Conservation (phyloP, 2,888 invertebrate species). For the Argyra leucocephala region DNA sequence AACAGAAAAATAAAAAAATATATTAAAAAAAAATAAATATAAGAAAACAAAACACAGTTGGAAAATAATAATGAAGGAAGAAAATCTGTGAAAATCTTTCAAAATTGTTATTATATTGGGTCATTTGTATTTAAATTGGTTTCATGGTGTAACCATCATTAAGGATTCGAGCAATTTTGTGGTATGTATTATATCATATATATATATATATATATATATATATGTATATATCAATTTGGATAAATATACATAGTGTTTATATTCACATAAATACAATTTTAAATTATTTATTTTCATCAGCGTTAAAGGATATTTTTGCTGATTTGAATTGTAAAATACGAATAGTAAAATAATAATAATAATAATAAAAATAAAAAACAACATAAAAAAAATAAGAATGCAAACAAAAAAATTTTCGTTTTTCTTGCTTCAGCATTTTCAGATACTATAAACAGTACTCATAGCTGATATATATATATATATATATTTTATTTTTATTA, state of each 20-base stretch:
- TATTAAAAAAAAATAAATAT: not conserved
- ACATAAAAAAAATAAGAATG: too few relatives aligned
- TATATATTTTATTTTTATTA: too few relatives aligned
- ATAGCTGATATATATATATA: too few relatives aligned
- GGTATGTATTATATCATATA: not conserved
- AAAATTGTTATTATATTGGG: conserved; percentile 12
- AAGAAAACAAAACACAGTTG: not conserved
- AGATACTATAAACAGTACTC: too few relatives aligned
- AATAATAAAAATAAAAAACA: too few relatives aligned
- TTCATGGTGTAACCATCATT: conserved; percentile 7
- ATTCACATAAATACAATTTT: not conserved
- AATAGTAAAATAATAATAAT: too few relatives aligned
- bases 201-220: not conserved
- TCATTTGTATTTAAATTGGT: conserved; percentile 11
- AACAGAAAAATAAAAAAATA: not conserved
- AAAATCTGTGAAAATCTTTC: conserved; percentile 10
- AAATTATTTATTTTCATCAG: not conserved
- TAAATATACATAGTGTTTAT: too few relatives aligned
- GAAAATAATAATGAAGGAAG: conserved; percentile 2
- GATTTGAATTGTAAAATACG: not conserved
- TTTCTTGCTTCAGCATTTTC: too few relatives aligned
- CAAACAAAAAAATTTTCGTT: too few relatives aligned
- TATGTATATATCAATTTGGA: not conserved
- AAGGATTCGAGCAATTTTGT: conserved; percentile 5
- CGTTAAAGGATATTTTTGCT: not conserved